phyloP scores from a whole-genome alignment of 1,140 invertebrate species.

The Pantala flavescens region DNA sequence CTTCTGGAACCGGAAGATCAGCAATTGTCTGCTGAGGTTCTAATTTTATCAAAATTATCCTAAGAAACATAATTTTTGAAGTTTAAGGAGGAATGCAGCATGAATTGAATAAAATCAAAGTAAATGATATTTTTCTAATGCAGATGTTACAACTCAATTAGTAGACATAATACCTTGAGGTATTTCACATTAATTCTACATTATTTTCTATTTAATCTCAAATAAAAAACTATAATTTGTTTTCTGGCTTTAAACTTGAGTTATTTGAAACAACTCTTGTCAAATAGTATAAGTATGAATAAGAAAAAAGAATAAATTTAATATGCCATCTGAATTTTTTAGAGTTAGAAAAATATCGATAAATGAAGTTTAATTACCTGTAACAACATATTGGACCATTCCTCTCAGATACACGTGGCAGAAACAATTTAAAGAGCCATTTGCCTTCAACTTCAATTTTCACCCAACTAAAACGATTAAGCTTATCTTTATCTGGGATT shows the following conservation, averaged over 20 bases:
- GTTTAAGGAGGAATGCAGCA: conserved; percentile 15
- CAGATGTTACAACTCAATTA: no score
- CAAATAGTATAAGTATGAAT: no score
- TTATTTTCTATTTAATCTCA: no score
- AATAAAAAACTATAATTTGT: no score
- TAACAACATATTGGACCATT: conserved; percentile 83
- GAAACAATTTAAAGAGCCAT: conserved; percentile 56
- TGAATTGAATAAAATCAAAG: background rate
- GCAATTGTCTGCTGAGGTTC: conserved; percentile 48
- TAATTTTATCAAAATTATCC: conserved; percentile 65
- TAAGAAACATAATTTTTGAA: conserved; percentile 31
- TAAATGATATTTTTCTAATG: conserved; percentile 17
- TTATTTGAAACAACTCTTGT: no score
- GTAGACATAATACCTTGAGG: no score
- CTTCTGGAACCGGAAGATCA: conserved; percentile 53
- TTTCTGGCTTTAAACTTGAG: no score
- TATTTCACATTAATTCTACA: no score
- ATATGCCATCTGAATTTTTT: no score
- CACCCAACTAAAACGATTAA: conserved; percentile 54
- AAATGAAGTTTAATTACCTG: conserved; percentile 32
- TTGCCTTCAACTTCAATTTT: conserved; percentile 54
- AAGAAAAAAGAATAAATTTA: no score
- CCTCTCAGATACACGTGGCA: conserved; percentile 65
- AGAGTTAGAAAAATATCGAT: no score
- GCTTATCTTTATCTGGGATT: conserved; percentile 50